These are phyloP conservation scores for Ctena decussata DNA, from an alignment of 2,888 invertebrate genomes.

Conservation along the genomic window DNA sequence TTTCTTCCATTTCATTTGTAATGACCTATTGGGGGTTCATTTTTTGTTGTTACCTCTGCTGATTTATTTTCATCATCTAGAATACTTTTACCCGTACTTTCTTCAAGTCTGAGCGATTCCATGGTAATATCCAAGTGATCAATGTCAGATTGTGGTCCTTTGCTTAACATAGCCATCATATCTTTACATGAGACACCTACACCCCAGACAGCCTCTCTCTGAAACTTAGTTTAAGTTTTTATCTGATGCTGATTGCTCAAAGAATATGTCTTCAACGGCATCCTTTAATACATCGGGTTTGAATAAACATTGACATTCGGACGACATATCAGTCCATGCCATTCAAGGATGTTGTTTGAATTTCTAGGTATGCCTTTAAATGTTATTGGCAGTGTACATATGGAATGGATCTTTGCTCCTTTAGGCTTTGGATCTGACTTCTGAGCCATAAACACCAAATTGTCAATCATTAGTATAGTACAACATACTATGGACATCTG, in stretches of 20 bases:
- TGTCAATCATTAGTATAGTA: neutral
- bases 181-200: neutral
- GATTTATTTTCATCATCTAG: too few relatives aligned
- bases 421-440: neutral
- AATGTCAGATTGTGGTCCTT: neutral
- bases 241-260: neutral
- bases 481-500: neutral
- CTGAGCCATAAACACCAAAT: neutral
- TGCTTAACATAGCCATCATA: neutral
- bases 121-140: neutral
- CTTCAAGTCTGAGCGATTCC: neutral
- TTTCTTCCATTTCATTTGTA: too few relatives aligned
- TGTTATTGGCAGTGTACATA: neutral
- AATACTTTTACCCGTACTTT: too few relatives aligned
- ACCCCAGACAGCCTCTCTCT: neutral
- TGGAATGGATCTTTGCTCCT: neutral
- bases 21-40: too few relatives aligned
- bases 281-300: neutral
- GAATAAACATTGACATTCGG: neutral
- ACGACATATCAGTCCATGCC: neutral
- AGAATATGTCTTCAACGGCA: neutral
- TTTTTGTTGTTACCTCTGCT: too few relatives aligned
- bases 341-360: neutral
- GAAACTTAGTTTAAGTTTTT: neutral
- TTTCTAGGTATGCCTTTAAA: neutral